A percentile compares a stretch with the other conserved stretches of the same genome.
These are phyloP conservation scores for Eristalis tenax DNA, from an alignment of 2,888 invertebrate species.

Conservation along the genomic window DNA sequence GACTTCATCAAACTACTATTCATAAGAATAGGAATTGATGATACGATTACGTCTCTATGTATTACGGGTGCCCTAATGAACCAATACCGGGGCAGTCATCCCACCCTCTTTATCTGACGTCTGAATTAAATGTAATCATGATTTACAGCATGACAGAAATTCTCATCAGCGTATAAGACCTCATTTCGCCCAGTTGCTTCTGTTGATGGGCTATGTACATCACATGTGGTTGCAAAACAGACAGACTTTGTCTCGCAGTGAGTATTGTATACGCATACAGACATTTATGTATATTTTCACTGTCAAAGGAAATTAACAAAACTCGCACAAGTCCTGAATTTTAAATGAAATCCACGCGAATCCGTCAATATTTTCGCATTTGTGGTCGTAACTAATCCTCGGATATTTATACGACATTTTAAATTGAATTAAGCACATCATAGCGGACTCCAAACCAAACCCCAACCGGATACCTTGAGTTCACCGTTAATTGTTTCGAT, in stretches of 20 bases:
- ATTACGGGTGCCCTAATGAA: slow-evolving; percentile 53
- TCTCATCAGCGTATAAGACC: slow-evolving; percentile 57
- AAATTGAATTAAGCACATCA: slow-evolving; percentile 69
- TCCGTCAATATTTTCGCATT: slow-evolving; percentile 56
- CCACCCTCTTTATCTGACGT: slow-evolving; percentile 58
- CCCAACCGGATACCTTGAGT: slow-evolving; percentile 32
- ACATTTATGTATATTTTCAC: slow-evolving; percentile 17
- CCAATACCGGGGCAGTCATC: slow-evolving; percentile 22
- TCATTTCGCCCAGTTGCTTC: slow-evolving; percentile 16
- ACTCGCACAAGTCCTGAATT: slow-evolving; percentile 68
- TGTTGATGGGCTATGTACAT: slow-evolving; percentile 17
- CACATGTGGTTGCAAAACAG: not conserved
- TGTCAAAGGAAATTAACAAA: slow-evolving; percentile 70
- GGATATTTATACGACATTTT: slow-evolving; percentile 71
- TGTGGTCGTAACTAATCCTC: slow-evolving; percentile 66
- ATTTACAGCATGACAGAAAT: slow-evolving; percentile 77
- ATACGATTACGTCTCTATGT: slow-evolving; percentile 5
- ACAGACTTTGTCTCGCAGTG: slow-evolving; percentile 4
- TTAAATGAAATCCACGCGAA: slow-evolving; percentile 55
- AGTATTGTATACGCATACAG: not conserved
- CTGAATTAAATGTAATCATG: slow-evolving; percentile 78
- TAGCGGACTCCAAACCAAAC: slow-evolving; percentile 13
- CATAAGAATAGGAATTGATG: slow-evolving; percentile 40
- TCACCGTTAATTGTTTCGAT: slow-evolving; percentile 69
- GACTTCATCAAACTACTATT: slow-evolving; percentile 35